Conservation (phyloP, 2,113 vertebrate genomes). For the Bucco capensis region DNA sequence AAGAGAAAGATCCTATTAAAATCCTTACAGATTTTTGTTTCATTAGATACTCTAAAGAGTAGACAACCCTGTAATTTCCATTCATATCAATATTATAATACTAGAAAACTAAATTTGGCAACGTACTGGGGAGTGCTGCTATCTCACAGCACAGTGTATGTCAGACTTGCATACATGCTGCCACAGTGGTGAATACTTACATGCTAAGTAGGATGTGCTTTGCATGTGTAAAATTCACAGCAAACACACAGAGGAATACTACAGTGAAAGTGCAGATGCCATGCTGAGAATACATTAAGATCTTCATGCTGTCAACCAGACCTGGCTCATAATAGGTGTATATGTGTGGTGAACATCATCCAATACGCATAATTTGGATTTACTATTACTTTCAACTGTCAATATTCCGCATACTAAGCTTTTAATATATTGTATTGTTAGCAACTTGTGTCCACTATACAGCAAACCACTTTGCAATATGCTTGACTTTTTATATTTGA, state of each 20-base stretch:
- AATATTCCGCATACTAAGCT: background rate
- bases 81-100: background rate
- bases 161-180: background rate
- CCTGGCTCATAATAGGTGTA: background rate
- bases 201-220: background rate
- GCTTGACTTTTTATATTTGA: background rate
- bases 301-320: background rate
- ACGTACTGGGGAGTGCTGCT: background rate
- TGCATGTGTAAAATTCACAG: background rate
- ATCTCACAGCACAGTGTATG: background rate
- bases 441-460: background rate
- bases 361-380: background rate
- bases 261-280: background rate
- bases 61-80: background rate
- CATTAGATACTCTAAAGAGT: background rate
- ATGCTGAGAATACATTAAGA: background rate
- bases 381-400: background rate
- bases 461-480: background rate
- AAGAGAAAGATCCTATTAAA: background rate
- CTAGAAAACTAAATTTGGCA: background rate
- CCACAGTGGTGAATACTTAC: background rate
- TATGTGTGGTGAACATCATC: accelerated
- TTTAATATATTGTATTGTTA: background rate
- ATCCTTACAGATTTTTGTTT: background rate
- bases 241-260: background rate